A percentile compares a stretch with the other conserved stretches of the same genome.
phyloP scores from a whole-genome alignment of 2,888 invertebrate species.

The Ichneumoninae sp. region DNA sequence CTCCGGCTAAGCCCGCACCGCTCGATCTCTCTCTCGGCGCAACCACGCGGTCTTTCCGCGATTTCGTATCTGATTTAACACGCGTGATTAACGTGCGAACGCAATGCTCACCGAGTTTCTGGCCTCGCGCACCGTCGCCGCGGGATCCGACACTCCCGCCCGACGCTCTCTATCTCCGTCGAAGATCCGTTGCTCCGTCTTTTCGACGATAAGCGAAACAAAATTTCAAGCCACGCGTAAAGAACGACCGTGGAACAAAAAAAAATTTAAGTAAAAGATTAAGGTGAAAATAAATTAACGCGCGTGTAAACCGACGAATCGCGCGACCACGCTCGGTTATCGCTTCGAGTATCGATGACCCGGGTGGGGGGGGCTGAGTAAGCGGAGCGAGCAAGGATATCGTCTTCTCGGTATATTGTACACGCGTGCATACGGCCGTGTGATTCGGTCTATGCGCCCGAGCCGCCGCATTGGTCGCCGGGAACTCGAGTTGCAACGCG shows the following conservation, averaged over 20 bases:
- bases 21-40: slow-evolving; percentile 13
- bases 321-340: slow-evolving; percentile 35
- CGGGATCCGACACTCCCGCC: not conserved
- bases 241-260: not conserved
- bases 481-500: slow-evolving; percentile 30
- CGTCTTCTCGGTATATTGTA: slow-evolving; percentile 40
- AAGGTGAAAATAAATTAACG: not conserved
- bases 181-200: not conserved
- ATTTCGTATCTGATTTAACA: slow-evolving; percentile 61
- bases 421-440: not conserved
- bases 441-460: slow-evolving; percentile 27
- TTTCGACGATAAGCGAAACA: not conserved
- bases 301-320: slow-evolving; percentile 36
- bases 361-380: slow-evolving; percentile 19
- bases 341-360: slow-evolving; percentile 39
- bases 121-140: slow-evolving; percentile 7
- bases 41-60: slow-evolving; percentile 54
- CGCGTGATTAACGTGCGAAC: slow-evolving; percentile 63
- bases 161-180: not conserved
- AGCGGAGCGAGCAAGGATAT: slow-evolving; percentile 51
- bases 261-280: not conserved
- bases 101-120: slow-evolving; percentile 30
- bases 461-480: slow-evolving; percentile 36
- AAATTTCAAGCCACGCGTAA: not conserved
- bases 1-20: not conserved